Evolutionary conservation across 1,140 invertebrate species (phyloP), one percentile per base, ranked within the genome.

Genomic region (Cotesia typhae): DNA sequence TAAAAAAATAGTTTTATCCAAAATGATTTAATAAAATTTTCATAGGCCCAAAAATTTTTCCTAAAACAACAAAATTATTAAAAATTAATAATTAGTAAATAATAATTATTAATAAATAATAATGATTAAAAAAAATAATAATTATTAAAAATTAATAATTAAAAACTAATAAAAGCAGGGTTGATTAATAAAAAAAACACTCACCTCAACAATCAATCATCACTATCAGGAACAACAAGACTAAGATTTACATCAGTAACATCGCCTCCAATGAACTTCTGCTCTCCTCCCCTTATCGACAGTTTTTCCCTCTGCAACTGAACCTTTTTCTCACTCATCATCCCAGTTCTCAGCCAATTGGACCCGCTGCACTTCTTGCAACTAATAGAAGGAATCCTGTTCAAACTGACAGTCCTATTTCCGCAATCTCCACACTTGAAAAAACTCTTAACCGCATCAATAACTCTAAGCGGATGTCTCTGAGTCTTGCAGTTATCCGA

Each of bases 391-490:
- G 96, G 96, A 57, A 96, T 85, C 73, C 93, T 88, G 38, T 94
- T 91, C 28, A 97, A 88, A 55, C 91, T 91, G 59, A 92, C 89
- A 3, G 93, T 96, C 76, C 96, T 90, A 79, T 94, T 93, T 38
- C 91, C 92, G 85, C 96, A 98, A 80, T 95, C 90, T 28, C 89
- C 89, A 86, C 96, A 98, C 83, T 94, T 93, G 84, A 96, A 98
- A 84, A 98, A 98, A 72, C 95, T 89, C 80, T 98, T 98, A 14
- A 91, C 89, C 0, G 93, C 92, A 81, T 95, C 91, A 7, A 93
- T 88, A 1, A 93, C 89, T 84, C 92, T 93, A 0, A 97, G 79
- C 0, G 90, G 89, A 88, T 98, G 96, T 52, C 90, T 87, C 78
- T 96, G 91, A 74, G 91, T 88, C 83, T 95, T 96, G 80, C 96